Percentiles rank a stretch among this genome's conserved stretches.
phyloP scores from a whole-genome alignment of 2,113 vertebrate genomes.

The Murina feae region DNA sequence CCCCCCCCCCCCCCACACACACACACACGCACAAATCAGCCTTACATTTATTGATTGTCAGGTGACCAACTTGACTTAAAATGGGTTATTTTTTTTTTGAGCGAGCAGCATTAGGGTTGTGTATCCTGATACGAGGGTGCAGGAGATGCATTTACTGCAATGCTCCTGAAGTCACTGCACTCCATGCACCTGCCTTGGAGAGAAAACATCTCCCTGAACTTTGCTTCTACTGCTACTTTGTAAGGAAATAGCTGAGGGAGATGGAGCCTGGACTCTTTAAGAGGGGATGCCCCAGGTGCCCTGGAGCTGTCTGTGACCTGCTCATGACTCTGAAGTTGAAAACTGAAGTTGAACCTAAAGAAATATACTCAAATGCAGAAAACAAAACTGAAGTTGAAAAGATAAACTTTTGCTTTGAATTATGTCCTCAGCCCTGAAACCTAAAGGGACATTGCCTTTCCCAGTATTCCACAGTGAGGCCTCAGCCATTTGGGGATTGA shows the following conservation, averaged over 20 bases:
- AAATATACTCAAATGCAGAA: not conserved
- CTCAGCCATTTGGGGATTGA: not conserved
- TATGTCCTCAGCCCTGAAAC: not conserved
- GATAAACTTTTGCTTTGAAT: not conserved
- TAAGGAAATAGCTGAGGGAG: not conserved
- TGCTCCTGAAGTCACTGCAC: not conserved
- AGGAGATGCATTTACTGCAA: not conserved
- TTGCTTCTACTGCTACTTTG: not conserved
- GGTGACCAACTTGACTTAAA: not conserved
- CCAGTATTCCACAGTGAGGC: not conserved
- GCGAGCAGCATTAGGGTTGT: not conserved
- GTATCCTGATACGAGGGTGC: not conserved
- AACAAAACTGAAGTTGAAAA: not conserved
- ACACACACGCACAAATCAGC: not conserved
- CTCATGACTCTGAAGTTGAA: not conserved
- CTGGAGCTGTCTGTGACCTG: not conserved
- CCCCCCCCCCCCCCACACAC: not conserved
- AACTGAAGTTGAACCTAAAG: too few relatives aligned
- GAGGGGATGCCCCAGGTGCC: not conserved
- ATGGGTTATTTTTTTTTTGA: not conserved
- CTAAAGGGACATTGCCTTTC: not conserved
- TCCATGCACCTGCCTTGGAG: not conserved
- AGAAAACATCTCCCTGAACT: not conserved
- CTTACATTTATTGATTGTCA: not conserved
- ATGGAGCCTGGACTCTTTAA: not conserved